Conservation (phyloP, 2,888 invertebrate species). For the Andrena minutula region DNA sequence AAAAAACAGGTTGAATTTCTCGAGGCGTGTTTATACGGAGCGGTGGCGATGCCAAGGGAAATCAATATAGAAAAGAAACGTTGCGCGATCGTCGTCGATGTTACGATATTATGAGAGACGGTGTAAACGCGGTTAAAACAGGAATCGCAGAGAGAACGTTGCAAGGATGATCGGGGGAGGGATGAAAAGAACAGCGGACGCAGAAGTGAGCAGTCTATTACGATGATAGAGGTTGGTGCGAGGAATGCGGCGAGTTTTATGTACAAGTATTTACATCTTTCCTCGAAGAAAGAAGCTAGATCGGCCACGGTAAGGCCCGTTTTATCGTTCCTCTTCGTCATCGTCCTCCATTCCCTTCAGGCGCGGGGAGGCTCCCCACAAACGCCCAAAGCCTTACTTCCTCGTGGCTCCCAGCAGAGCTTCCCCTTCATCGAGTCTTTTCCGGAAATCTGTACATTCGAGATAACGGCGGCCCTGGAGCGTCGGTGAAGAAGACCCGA, state of each 20-base stretch:
- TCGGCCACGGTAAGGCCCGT: constrained; percentile 45
- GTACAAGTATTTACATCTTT: constrained; percentile 79
- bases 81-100: constrained; percentile 18
- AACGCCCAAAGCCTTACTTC: not conserved
- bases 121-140: constrained; percentile 23
- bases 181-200: constrained; percentile 36
- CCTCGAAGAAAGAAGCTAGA: constrained; percentile 62
- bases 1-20: not conserved
- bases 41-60: not conserved
- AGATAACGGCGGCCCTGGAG: constrained; percentile 14
- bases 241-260: constrained; percentile 81
- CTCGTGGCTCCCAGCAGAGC: not conserved
- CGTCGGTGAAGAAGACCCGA: constrained; percentile 20
- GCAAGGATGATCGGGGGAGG: constrained; percentile 22
- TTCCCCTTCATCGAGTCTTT: not conserved
- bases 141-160: constrained; percentile 27
- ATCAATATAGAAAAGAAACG: constrained; percentile 9
- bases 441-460: constrained; percentile 31
- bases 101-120: constrained; percentile 10
- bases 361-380: not conserved
- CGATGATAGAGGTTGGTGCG: constrained; percentile 72
- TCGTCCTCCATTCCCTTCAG: constrained; percentile 14
- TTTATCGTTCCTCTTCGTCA: constrained; percentile 34
- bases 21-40: not conserved
- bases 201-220: constrained; percentile 63